Base-by-base conservation (phyloP, 2,888 invertebrate genomes). In the Lochmaea crataegi region DNA sequence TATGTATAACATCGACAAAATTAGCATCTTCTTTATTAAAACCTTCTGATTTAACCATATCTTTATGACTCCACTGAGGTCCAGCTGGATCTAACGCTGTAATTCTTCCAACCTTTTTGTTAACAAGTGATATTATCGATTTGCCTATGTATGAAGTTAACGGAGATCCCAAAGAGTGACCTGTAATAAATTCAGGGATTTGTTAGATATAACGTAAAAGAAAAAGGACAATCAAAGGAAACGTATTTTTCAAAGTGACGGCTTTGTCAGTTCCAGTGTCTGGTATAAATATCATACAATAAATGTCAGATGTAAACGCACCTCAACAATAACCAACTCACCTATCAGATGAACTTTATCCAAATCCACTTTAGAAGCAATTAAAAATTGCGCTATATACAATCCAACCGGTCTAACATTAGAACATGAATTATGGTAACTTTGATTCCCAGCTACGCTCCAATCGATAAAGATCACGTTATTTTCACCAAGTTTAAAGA, bases 1-100 rank as follows among this genome's bases (percentile, higher is more conserved):
- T 93, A 81, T 94, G 94, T 65, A 94, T 91, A 0, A 93, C 90
- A 82, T 94, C 94, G 1, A 92, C 94, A 81, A 93, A 94, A 26
- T 88, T 85, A 0, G 94, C 94, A 83, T 94, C 94, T 2, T 91
- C 16, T 89, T 84, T 0, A 93, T 93, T 1, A 92, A 94, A 85
- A 93, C 94, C 78, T 87, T 77, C 4, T 86, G 88, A 77, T n/a
- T 63, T 26, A 10, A 63, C 12, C 66, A 75, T 70, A 7, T 63
- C 32, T 9, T 72, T 57, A 41, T 65, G 60, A 26, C 80, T 79
- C 71, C 82, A 85, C 22, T 73, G 73, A 2, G 88, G 88, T 41
- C 87, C 83, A 42, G 88, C 88, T 9, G 88, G 88, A 81, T 89
- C 88, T 26, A 88, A 79, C 16, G 86, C 88, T 9, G 88, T 88